Evolutionary conservation across 2,888 invertebrate genomes (phyloP).

Genomic region (Adineta ricciae): DNA sequence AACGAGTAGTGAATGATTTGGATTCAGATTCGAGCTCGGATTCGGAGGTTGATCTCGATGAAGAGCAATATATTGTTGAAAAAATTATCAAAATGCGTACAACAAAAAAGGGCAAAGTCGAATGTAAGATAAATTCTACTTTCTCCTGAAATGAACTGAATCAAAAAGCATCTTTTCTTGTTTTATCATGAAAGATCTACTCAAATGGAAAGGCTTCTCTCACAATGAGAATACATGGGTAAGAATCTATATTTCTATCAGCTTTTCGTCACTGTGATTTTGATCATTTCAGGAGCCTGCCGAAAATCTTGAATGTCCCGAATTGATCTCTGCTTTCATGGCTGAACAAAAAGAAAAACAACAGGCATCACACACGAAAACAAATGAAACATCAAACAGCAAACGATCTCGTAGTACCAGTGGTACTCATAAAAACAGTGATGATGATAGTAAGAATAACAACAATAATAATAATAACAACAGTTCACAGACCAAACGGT

Average conservation of each 20-base stretch:
- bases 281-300: conserved; percentile 74
- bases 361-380: neutral
- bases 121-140: neutral
- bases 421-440: neutral
- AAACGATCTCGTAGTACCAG: neutral
- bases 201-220: conserved; percentile 58
- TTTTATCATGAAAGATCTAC: conserved; percentile 52
- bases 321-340: conserved; percentile 58
- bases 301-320: conserved; percentile 77
- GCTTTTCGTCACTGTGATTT: no score
- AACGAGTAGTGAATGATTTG: neutral
- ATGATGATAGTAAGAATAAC: neutral
- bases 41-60: conserved; percentile 26
- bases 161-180: conserved; percentile 42
- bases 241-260: no score
- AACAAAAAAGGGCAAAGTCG: conserved; percentile 54
- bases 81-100: conserved; percentile 72
- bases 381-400: neutral
- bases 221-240: conserved; percentile 36
- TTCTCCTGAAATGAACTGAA: neutral
- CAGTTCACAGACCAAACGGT: neutral
- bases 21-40: neutral
- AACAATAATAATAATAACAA: neutral
- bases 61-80: conserved; percentile 57
- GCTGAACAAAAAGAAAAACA: conserved; percentile 57